Base-by-base conservation (phyloP, 2,888 invertebrate species). In the Pediacus dermestoides region DNA sequence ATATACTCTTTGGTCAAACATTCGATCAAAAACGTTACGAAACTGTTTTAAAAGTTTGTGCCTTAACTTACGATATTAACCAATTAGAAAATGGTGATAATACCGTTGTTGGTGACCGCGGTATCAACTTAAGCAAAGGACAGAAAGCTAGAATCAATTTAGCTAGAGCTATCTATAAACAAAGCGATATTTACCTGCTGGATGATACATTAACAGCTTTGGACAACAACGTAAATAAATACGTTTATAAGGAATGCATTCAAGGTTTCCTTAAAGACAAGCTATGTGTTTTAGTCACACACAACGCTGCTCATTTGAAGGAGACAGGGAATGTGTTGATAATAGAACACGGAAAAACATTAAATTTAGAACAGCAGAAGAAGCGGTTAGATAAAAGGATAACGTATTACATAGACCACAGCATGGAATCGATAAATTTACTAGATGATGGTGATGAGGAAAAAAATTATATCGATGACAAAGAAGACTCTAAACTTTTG, bases 61-160 rank as follows among this genome's bases (percentile, higher is more conserved):
- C 73, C 9, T 57, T 76, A 30, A 63, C 67, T 31, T 55, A 64
- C 53, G 82, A 82, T 57, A 61, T 82, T 36, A 67, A 54, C 6
- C 46, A 51, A 4, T 53, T 69, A 27, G 53, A 61, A 6, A 44
- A 61, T 15, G 63, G 63, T 1, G 70, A 70, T 39, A 48, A 51
- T 59, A 81, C 80, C 0, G 57, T 78, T 27, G 76, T 82, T 2
- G 81, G 81, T 2, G 81, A 81, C 48, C 68, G 76, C 34, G 82
- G 81, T 2, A 72, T 78, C 4, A 76, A 75, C 46, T 61, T 82
- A 31, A 78, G 78, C 55, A 81, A 80, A 31, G 80, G 81, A 11
- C 82, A 63, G 37, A 59, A 63, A 52, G 50, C 60, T 4, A 48
- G 63, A 28, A 56, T 63, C n/a, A 61, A 58, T 39, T 39, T 63